A percentile compares a stretch with the other conserved stretches of the same genome.
Conservation (phyloP, 1,140 invertebrate genomes). For the Papilio helenus region DNA sequence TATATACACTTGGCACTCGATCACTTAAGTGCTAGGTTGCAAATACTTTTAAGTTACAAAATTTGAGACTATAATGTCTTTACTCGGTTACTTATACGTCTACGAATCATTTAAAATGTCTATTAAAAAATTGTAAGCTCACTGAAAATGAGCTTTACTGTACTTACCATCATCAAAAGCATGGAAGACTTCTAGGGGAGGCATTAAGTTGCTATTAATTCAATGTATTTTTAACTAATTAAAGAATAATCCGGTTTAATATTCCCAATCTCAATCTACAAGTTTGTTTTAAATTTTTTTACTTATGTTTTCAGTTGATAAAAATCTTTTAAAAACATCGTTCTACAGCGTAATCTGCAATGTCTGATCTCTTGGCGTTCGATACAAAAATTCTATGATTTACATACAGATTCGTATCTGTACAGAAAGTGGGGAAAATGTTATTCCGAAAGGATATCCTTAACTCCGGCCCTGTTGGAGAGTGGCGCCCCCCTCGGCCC, state of each 20-base stretch:
- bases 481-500: slow-evolving; percentile 67
- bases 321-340: neutral
- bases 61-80: neutral
- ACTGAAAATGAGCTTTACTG: neutral
- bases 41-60: neutral
- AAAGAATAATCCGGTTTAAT: neutral
- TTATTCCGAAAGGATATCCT: slow-evolving; percentile 74
- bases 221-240: neutral
- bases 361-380: slow-evolving; percentile 45
- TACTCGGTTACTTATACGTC: neutral
- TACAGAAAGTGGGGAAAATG: slow-evolving; percentile 70
- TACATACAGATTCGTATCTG: slow-evolving; percentile 80
- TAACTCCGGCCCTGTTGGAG: slow-evolving; percentile 68
- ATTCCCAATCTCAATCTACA: neutral
- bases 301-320: slow-evolving; percentile 1
- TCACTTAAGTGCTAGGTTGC: neutral
- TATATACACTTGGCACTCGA: neutral
- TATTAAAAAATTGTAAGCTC: neutral
- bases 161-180: neutral
- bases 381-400: slow-evolving; percentile 64
- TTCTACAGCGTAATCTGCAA: slow-evolving; percentile 41
- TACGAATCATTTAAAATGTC: neutral
- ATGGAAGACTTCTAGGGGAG: neutral
- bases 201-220: neutral
- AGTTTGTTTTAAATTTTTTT: neutral